phyloP scores from a whole-genome alignment of 2,797 vertebrate genomes.

The Periparus ater region DNA sequence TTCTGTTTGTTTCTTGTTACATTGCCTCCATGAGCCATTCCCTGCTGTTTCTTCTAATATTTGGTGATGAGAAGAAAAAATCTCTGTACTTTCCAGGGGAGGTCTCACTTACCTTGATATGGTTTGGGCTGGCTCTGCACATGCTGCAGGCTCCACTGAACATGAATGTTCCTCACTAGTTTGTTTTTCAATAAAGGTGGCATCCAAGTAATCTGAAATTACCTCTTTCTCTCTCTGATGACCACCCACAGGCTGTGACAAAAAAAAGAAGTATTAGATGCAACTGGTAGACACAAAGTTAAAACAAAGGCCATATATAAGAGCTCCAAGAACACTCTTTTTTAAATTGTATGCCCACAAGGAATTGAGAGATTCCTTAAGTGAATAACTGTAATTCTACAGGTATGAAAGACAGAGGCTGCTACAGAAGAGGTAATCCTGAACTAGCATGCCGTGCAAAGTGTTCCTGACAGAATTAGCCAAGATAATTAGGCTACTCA shows the following conservation, averaged over 20 bases:
- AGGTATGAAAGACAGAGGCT: neutral
- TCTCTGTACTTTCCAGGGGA: neutral
- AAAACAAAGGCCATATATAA: neutral
- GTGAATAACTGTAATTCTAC: neutral
- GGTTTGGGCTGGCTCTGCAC: neutral
- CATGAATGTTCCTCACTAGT: neutral
- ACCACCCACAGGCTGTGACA: slow-evolving; percentile 35
- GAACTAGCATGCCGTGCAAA: neutral
- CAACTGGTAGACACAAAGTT: neutral
- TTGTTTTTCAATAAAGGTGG: neutral
- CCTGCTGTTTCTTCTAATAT: neutral
- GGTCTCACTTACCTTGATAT: neutral
- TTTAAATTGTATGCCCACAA: neutral
- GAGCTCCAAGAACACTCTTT: neutral
- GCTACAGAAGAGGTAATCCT: neutral
- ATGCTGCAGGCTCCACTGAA: neutral
- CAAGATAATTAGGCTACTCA: neutral
- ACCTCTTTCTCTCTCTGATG: slow-evolving; percentile 6
- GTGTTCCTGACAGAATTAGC: neutral
- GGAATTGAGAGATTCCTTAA: neutral
- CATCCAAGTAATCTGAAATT: neutral
- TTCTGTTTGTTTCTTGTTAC: neutral
- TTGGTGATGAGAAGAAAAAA: neutral
- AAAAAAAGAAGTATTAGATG: neutral
- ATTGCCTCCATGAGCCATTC: neutral